Percentiles rank a stretch among this genome's conserved stretches.
phyloP scores from a whole-genome alignment of 1,140 invertebrate species.

The Aphelenchoides fujianensis region DNA sequence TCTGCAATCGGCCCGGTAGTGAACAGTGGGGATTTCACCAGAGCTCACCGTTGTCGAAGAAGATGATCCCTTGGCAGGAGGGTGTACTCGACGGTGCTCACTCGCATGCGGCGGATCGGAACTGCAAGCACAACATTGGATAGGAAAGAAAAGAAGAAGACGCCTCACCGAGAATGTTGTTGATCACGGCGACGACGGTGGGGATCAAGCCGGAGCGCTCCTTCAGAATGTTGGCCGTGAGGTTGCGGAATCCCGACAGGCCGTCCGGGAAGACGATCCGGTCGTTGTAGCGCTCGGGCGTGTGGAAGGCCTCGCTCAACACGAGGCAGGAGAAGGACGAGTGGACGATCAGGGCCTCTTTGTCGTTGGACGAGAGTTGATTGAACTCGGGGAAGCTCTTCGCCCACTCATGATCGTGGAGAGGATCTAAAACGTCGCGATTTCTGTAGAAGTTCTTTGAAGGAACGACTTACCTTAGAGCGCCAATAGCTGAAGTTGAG shows the following conservation, averaged over 20 bases:
- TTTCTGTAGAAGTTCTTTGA: constrained; percentile 25
- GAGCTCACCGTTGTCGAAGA: constrained; percentile 56
- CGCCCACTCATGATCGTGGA: background rate
- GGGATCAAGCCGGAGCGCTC: constrained; percentile 56
- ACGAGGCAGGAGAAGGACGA: constrained; percentile 57
- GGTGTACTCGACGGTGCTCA: constrained; percentile 59
- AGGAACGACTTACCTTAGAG: constrained; percentile 59
- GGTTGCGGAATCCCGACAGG: constrained; percentile 52
- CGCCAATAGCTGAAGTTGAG: constrained; percentile 61
- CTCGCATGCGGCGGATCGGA: constrained; percentile 49
- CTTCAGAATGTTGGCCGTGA: constrained; percentile 56
- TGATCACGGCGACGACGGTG: constrained; percentile 61
- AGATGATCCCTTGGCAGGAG: constrained; percentile 56
- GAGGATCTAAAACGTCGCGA: background rate
- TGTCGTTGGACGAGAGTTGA: constrained; percentile 39
- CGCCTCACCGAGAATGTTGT: constrained; percentile 53
- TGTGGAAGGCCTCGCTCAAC: constrained; percentile 60
- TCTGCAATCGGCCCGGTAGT: constrained; percentile 42
- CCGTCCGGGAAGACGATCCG: constrained; percentile 56
- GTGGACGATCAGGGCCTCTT: constrained; percentile 54
- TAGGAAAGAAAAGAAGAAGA: constrained; percentile 7
- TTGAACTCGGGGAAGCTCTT: constrained; percentile 20
- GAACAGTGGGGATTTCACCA: background rate
- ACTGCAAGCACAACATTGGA: constrained; percentile 24
- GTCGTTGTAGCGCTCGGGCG: constrained; percentile 56